Evolutionary conservation across 2,888 invertebrate genomes (phyloP), one percentile per base, ranked within the genome.

Genomic region (Machimus atricapillus): DNA sequence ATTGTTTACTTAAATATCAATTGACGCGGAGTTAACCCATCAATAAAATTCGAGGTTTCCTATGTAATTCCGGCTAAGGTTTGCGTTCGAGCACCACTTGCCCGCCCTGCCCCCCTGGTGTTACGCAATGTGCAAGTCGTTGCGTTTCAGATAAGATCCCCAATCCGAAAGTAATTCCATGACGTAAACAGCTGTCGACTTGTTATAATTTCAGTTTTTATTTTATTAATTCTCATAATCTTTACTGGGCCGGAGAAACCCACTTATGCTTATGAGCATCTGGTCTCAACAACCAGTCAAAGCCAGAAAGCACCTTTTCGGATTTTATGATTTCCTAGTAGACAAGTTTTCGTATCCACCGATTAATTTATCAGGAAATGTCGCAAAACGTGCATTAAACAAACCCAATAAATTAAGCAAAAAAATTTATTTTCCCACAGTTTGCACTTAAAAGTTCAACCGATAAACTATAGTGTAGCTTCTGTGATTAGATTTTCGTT

Each of bases 1-100:
- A 52, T 66, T 79, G 79, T 79, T 79, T 79, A 79, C 23, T 79
- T 79, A 52, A 79, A 79, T 79, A 79, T 79, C 79, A 79, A 79
- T 79, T 79, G 79, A 79, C 56, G 56, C 43, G 43, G 79, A 79
- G n/a, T 78, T 52, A 79, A 52, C 27, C 79, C 79, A 52, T 79
- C 79, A 79, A 79, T 79, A 79, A 52, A 31, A 43, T 79, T 46
- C 79, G 79, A 79, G 79, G 79, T 79, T 79, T 79, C 79, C 27
- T 9, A 66, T 34, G 19, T 76, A 52, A 79, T 52, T 79, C 79
- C 79, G 52, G 27, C 2, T 52, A 56, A 79, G 52, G 31, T 14
- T 27, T 23, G 40, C 6, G n/a, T 8, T 27, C 52, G n/a, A n/a
- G n/a, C n/a, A n/a, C n/a, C n/a, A n/a, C 52, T 19, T n/a, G n/a